These are phyloP conservation scores for Steinernema hermaphroditum DNA, from an alignment of 2,888 invertebrate genomes.

Conservation along the genomic window DNA sequence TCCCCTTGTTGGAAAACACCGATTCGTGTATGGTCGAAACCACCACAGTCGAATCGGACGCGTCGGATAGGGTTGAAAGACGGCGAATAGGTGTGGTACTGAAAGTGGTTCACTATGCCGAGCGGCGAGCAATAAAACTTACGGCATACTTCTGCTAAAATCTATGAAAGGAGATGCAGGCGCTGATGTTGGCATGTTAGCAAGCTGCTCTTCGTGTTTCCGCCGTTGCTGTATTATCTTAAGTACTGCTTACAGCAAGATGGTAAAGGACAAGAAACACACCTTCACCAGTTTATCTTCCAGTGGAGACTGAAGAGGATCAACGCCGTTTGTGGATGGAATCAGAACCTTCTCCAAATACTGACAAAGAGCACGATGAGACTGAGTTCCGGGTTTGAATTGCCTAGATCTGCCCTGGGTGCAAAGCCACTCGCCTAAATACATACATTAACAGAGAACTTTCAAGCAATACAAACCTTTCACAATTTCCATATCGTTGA, in stretches of 20 bases:
- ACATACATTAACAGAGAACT: not conserved
- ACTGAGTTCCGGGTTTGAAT: slow-evolving; percentile 5
- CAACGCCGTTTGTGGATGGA: not conserved
- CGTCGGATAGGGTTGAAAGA: slow-evolving; percentile 7
- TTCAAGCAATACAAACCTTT: not conserved
- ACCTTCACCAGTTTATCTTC: not conserved
- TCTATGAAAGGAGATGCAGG: not conserved
- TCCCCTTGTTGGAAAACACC: not conserved
- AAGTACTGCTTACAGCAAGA: not conserved
- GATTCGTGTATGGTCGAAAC: not conserved
- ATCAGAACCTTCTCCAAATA: slow-evolving; percentile 6
- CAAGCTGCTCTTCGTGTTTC: not conserved
- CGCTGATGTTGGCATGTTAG: not conserved
- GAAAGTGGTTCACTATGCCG: not conserved
- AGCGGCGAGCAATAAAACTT: too few relatives aligned
- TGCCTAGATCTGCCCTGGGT: not conserved
- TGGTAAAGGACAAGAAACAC: too few relatives aligned
- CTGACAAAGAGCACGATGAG: not conserved
- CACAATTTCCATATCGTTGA: slow-evolving; percentile 17
- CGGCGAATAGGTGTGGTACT: not conserved
- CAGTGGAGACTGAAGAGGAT: not conserved
- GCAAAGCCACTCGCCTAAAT: slow-evolving; percentile 12
- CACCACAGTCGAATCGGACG: not conserved
- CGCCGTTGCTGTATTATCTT: slow-evolving; percentile 3
- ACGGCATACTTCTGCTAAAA: too few relatives aligned